These are phyloP conservation scores for Heliothis peltigera DNA, from an alignment of 2,888 invertebrate species.

Conservation along the genomic window DNA sequence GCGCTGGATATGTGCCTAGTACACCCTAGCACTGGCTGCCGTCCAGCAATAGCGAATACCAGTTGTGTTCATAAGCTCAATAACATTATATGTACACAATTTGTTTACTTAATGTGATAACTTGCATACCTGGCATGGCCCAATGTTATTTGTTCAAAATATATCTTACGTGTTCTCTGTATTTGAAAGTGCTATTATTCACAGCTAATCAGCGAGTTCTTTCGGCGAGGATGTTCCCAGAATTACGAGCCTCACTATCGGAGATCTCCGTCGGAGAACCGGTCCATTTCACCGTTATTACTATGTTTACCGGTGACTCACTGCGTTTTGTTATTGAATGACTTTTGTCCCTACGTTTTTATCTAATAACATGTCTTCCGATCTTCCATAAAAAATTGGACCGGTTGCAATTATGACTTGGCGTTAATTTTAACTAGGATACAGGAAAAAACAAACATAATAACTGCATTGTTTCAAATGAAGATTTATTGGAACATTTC, in stretches of 20 bases:
- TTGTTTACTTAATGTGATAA: constrained; percentile 47
- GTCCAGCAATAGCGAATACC: constrained; percentile 73
- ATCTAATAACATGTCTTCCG: constrained; percentile 31
- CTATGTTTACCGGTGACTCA: constrained; percentile 59
- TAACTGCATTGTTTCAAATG: constrained; percentile 14
- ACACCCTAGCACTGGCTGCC: constrained; percentile 72
- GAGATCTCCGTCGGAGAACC: constrained; percentile 53
- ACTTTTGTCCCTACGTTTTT: constrained; percentile 42
- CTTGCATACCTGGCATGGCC: constrained; percentile 42
- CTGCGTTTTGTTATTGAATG: constrained; percentile 52
- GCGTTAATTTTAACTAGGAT: constrained; percentile 7
- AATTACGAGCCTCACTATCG: constrained; percentile 52
- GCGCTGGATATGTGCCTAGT: constrained; percentile 82
- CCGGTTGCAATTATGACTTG: constrained; percentile 5
- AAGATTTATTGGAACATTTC: constrained; percentile 22
- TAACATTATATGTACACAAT: constrained; percentile 55
- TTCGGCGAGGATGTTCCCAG: constrained; percentile 52
- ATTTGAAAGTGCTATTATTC: constrained; percentile 29
- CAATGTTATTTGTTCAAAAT: constrained; percentile 24
- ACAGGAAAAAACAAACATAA: neutral
- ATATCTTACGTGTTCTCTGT: constrained; percentile 24
- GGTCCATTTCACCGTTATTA: constrained; percentile 61
- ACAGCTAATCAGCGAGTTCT: constrained; percentile 24
- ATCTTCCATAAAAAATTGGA: constrained; percentile 9
- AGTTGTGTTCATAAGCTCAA: constrained; percentile 56